phyloP scores from a whole-genome alignment of 2,113 vertebrate species.

The Dasyornis broadbenti region DNA sequence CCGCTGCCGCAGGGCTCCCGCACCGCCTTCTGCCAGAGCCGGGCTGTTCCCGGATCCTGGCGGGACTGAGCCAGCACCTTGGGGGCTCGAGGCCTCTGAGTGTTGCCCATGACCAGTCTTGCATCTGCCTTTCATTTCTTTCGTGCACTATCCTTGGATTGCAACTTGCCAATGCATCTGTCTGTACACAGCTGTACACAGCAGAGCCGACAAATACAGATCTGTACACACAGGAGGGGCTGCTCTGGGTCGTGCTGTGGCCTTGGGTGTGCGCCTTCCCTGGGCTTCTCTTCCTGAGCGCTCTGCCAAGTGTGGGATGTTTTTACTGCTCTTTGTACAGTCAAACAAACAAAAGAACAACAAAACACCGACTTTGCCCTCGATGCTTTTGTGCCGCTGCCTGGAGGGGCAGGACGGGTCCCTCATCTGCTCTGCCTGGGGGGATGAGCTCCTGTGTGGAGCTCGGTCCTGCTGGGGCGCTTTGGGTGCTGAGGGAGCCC shows the following conservation, averaged over 20 bases:
- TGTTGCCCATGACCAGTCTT: neutral
- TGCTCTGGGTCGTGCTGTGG: neutral
- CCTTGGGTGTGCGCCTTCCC: neutral
- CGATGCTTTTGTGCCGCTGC: neutral
- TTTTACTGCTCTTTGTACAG: constrained; percentile 48
- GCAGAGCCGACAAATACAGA: neutral
- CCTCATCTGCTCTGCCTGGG: neutral
- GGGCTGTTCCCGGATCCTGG: neutral
- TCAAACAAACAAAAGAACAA: constrained; percentile 10
- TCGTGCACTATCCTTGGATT: constrained; percentile 30
- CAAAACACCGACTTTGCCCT: neutral
- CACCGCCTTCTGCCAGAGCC: neutral
- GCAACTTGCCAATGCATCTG: constrained; percentile 57
- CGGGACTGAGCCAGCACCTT: neutral
- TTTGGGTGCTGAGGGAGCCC: neutral
- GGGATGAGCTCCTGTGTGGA: neutral
- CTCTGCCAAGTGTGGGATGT: neutral
- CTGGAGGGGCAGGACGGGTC: neutral
- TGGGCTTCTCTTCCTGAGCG: neutral
- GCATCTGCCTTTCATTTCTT: constrained; percentile 45
- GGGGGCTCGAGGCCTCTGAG: neutral
- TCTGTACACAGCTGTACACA: constrained; percentile 22
- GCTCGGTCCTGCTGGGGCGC: neutral
- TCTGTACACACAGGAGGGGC: constrained; percentile 5
- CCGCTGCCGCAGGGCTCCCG: neutral